phyloP scores from a whole-genome alignment of 2,888 invertebrate genomes.

The Pachliopta kotzebuea region DNA sequence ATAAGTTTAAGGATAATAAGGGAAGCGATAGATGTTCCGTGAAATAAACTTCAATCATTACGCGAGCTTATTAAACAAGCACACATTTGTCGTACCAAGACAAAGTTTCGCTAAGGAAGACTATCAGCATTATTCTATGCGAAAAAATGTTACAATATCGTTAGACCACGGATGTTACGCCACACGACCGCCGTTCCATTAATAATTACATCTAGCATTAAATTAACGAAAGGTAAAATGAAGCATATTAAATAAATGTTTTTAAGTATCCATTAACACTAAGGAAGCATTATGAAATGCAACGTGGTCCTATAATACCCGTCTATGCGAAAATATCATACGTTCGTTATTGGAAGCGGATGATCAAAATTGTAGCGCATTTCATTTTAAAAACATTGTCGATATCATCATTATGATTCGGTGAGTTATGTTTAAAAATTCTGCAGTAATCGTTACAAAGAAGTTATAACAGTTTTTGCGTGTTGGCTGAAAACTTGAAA shows the following conservation, averaged over 20 bases:
- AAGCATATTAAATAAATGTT: slow-evolving; percentile 35
- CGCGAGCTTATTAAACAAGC: neutral
- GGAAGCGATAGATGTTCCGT: slow-evolving; percentile 10
- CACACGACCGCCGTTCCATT: slow-evolving; percentile 25
- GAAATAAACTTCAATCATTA: slow-evolving; percentile 9
- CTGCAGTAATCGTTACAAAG: too few relatives aligned
- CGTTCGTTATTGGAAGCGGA: slow-evolving; percentile 18
- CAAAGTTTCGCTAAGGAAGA: slow-evolving; percentile 26
- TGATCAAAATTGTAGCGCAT: slow-evolving; percentile 28
- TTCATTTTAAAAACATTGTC: neutral
- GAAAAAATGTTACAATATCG: slow-evolving; percentile 7
- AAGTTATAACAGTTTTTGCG: too few relatives aligned
- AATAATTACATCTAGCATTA: slow-evolving; percentile 34
- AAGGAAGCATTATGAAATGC: slow-evolving; percentile 59
- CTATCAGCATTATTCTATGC: slow-evolving; percentile 23
- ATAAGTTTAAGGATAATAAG: slow-evolving; percentile 12
- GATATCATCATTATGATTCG: neutral
- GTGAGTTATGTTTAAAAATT: too few relatives aligned
- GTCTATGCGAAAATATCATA: slow-evolving; percentile 7
- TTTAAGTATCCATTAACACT: slow-evolving; percentile 53
- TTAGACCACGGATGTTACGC: slow-evolving; percentile 3
- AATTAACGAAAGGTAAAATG: slow-evolving; percentile 40
- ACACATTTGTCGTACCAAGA: slow-evolving; percentile 2
- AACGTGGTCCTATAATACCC: slow-evolving; percentile 27
- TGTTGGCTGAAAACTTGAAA: too few relatives aligned